Percentiles rank a stretch among this genome's conserved stretches.
Evolutionary conservation across 2,797 vertebrate genomes (phyloP).

Genomic region (Capromys pilorides): DNA sequence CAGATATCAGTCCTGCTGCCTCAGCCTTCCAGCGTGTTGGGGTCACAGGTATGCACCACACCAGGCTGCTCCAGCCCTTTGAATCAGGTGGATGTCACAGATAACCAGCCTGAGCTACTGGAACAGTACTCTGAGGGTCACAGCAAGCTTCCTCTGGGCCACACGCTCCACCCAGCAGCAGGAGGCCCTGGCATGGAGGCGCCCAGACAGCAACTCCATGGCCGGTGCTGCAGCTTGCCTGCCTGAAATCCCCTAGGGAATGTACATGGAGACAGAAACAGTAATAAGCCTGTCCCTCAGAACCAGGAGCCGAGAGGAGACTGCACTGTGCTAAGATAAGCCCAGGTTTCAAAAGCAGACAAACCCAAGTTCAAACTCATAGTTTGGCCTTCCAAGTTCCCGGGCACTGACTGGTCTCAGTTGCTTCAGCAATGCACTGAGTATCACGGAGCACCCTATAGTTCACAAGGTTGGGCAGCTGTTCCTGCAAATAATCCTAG

Average conservation of each 20-base stretch:
- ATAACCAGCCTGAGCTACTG: neutral
- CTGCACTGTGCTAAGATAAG: neutral
- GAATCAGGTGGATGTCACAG: neutral
- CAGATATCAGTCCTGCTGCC: neutral
- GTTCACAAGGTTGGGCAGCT: neutral
- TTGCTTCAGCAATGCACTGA: neutral
- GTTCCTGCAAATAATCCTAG: neutral
- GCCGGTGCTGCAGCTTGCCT: neutral
- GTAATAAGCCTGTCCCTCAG: neutral
- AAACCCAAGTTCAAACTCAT: slow-evolving; percentile 2
- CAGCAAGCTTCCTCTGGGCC: neutral
- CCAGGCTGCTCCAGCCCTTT: neutral
- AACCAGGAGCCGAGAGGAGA: neutral
- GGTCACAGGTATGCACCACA: neutral
- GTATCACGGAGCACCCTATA: neutral
- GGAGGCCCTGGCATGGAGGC: neutral
- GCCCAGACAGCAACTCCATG: neutral
- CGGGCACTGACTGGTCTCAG: neutral
- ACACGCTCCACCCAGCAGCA: neutral
- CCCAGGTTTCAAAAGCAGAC: neutral
- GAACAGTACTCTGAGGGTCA: neutral
- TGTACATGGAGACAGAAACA: neutral
- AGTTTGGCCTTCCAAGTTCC: neutral
- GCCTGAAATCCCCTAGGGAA: neutral
- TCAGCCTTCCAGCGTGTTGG: neutral